Conservation (phyloP, 2,113 vertebrate genomes). For the Pandion haliaetus region DNA sequence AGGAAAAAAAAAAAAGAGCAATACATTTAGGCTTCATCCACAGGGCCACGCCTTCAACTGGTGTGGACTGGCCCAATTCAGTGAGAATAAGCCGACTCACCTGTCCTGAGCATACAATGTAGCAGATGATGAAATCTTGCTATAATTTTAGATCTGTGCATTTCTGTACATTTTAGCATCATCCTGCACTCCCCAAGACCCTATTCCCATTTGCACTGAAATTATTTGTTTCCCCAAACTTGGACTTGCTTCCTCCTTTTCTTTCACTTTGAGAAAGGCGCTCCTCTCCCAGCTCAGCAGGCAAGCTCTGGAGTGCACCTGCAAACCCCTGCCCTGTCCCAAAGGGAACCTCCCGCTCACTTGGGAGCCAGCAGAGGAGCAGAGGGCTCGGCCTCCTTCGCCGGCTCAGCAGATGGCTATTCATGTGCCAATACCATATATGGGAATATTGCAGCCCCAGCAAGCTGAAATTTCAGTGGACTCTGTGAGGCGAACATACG, state of each 20-base stretch:
- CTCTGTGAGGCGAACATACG: rapidly evolving
- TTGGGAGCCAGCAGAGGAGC: not conserved
- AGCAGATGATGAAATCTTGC: not conserved
- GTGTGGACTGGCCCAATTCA: not conserved
- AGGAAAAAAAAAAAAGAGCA: not conserved
- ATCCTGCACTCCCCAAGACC: rapidly evolving
- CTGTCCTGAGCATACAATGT: not conserved
- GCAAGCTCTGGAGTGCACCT: not conserved
- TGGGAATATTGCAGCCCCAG: not conserved
- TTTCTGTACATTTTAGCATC: not conserved
- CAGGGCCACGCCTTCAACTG: not conserved
- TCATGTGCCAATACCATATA: rapidly evolving
- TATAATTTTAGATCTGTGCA: not conserved
- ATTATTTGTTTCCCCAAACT: not conserved
- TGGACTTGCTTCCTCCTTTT: not conserved
- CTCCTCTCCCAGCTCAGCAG: not conserved
- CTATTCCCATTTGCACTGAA: not conserved
- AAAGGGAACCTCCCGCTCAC: rapidly evolving
- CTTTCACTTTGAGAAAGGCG: not conserved
- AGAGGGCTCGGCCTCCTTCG: not conserved
- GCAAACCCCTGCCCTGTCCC: not conserved
- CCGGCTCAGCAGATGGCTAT: rapidly evolving
- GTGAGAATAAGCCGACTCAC: not conserved
- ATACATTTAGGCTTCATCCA: not conserved
- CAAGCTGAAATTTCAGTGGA: not conserved